Percentiles rank a stretch among this genome's conserved stretches.
These are phyloP conservation scores for Ectobius pallidus DNA, from an alignment of 2,888 invertebrate species.

Conservation along the genomic window DNA sequence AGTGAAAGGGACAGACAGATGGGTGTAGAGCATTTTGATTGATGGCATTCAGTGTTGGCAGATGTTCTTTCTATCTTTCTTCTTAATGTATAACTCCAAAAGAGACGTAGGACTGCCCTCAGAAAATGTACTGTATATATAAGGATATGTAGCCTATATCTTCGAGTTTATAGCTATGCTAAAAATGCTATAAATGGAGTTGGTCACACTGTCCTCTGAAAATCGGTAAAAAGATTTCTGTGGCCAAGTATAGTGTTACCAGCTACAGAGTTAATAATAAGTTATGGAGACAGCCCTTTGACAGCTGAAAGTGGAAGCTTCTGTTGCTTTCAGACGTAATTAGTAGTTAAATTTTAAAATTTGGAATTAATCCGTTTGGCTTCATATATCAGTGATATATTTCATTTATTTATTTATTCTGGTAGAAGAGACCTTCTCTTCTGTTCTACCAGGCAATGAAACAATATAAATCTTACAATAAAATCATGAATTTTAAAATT, in stretches of 20 bases:
- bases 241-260: neutral
- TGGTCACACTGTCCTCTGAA: neutral
- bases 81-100: neutral
- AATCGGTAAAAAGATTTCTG: neutral
- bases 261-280: neutral
- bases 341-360: neutral
- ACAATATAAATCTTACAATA: too few relatives aligned
- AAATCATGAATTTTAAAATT: conserved; percentile 19
- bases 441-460: too few relatives aligned
- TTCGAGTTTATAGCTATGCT: neutral
- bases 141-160: neutral
- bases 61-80: neutral
- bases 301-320: neutral
- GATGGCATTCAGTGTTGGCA: neutral
- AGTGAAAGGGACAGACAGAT: neutral
- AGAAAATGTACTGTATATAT: neutral
- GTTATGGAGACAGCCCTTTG: neutral
- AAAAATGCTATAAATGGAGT: neutral
- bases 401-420: too few relatives aligned
- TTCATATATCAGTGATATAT: too few relatives aligned
- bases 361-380: neutral
- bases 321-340: too few relatives aligned
- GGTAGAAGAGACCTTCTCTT: too few relatives aligned
- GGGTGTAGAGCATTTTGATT: neutral
- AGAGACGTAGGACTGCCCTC: neutral